Base-by-base conservation (phyloP, 1,140 invertebrate genomes). In the Odontomachus brunneus region DNA sequence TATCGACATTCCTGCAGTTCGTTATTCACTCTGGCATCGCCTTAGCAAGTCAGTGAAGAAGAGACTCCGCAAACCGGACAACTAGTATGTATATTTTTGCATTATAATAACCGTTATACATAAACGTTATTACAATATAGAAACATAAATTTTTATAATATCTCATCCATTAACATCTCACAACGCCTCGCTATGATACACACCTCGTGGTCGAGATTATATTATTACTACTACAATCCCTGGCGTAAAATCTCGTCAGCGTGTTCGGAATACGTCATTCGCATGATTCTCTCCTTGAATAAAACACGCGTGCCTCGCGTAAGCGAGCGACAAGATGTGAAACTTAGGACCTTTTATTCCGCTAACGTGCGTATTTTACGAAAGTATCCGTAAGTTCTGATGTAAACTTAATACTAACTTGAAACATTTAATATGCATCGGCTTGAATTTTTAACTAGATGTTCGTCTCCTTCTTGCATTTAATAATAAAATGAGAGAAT, bases 91-190 rank as follows among this genome's bases (percentile, higher is more conserved):
- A 90, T 91, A 91, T 90, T 88, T 87, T 85, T 91, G 78, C 90
- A 89, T 91, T 82, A 88, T 91, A 87, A 89, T 92, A 91, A 90
- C 84, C 84, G 80, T 89, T 89, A 89, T 91, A 91, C 91, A 92
- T 91, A 91, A 91, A 90, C 90, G 86, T 91, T 91, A 92, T 91
- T 92, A 92, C 91, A 92, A 92, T 91, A 90, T 92, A 92, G 87
- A 92, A 91, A 92, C 90, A 91, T 92, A 91, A 91, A 90, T 75
- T 81, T 89, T 90, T 65, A 76, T 69, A 89, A 88, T 89, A 88
- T 88, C 53, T 91, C 90, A 90, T 88, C 69, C 86, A 86, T 90
- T 86, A 91, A 91, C 87, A 88, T 90, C 71, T 89, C 75, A 82
- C 74, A 90, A 89, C 88, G 82, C 69, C 57, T 90, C 53, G 62